These are phyloP conservation scores for Lithodes maja DNA, from an alignment of 2,888 invertebrate species.

Conservation along the genomic window DNA sequence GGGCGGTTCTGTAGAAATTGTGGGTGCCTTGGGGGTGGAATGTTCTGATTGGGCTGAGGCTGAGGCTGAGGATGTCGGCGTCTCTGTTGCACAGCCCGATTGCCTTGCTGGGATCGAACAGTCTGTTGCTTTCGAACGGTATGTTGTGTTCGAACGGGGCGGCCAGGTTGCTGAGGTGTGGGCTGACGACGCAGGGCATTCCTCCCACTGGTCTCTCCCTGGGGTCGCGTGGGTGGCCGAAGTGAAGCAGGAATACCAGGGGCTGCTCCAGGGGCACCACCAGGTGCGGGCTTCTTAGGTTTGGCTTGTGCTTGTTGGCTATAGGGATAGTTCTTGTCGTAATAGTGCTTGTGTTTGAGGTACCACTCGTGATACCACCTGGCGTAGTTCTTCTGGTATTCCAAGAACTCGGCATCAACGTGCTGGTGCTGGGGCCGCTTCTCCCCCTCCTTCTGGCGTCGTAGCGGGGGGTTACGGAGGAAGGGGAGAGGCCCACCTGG, in stretches of 20 bases:
- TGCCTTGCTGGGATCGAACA: background rate
- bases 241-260: background rate
- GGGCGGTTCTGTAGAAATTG: slow-evolving; percentile 1
- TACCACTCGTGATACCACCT: slow-evolving; percentile 52
- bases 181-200: slow-evolving; percentile 8
- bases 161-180: background rate
- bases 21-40: background rate
- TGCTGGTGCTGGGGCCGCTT: slow-evolving; percentile 21
- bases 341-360: slow-evolving; percentile 42
- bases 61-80: background rate
- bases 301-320: slow-evolving; percentile 1
- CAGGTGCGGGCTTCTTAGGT: background rate
- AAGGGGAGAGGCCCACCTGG: slow-evolving; percentile 17
- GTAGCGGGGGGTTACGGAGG: slow-evolving; percentile 14
- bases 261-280: background rate
- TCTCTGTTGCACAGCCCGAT: background rate
- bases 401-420: slow-evolving; percentile 23
- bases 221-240: background rate
- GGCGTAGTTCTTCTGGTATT: slow-evolving; percentile 47
- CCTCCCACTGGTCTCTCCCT: too few relatives aligned
- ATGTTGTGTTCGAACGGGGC: background rate
- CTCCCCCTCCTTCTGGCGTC: slow-evolving; percentile 34
- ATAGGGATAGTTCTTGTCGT: slow-evolving; percentile 43
- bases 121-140: slow-evolving; percentile 10
- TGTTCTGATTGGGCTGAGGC: background rate